A percentile compares a stretch with the other conserved stretches of the same genome.
Evolutionary conservation across 2,113 vertebrate genomes (phyloP).

Genomic region (Petrocephalus microphthalmus): DNA sequence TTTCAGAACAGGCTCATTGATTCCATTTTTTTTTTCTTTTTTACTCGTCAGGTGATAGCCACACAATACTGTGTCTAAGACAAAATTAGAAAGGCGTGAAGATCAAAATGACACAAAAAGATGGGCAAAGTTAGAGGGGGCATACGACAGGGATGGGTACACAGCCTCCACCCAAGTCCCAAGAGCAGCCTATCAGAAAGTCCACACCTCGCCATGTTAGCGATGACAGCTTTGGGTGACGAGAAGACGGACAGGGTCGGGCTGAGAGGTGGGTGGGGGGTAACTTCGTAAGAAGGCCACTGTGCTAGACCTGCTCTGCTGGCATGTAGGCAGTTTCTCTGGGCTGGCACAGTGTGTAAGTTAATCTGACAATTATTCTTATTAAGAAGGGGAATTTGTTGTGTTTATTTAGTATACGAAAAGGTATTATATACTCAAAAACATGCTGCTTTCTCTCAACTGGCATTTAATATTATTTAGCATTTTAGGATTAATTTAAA

Average conservation of each 20-base stretch:
- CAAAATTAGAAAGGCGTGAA: background rate
- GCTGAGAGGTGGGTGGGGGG: background rate
- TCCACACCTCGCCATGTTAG: conserved; percentile 7
- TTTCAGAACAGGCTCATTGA: conserved; percentile 79
- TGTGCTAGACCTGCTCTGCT: background rate
- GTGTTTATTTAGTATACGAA: background rate
- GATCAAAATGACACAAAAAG: background rate
- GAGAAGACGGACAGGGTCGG: conserved; percentile 17
- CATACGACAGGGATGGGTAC: background rate
- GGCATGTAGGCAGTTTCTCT: background rate
- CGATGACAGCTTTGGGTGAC: background rate
- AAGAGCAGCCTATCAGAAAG: background rate
- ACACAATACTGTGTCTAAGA: conserved; percentile 5
- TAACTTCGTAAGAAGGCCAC: conserved; percentile 13
- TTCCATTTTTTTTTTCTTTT: background rate
- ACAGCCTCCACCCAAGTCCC: background rate
- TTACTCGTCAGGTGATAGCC: conserved; percentile 15
- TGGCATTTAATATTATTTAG: background rate
- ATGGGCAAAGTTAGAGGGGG: background rate
- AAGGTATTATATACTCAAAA: background rate
- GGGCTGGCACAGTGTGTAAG: background rate
- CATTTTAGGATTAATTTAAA: background rate
- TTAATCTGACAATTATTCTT: background rate
- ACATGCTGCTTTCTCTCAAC: background rate
- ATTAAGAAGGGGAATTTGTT: background rate